Conservation (phyloP, 2,888 invertebrate genomes). For the Oscheius sp. region DNA sequence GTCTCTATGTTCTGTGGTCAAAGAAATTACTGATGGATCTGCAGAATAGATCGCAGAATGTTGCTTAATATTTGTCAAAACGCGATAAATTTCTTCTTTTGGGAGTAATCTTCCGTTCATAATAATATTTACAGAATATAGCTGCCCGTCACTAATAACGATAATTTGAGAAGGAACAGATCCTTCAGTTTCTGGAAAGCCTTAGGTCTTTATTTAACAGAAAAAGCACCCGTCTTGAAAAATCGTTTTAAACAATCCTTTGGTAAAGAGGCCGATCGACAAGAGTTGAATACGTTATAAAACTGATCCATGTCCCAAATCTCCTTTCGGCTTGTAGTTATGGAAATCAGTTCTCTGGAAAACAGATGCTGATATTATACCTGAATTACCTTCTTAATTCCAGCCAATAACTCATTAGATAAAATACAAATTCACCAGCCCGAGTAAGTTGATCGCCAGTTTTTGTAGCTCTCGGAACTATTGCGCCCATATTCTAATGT, state of each 20-base stretch:
- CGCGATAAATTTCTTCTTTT: not conserved
- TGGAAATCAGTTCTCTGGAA: constrained; percentile 15
- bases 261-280: not conserved
- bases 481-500: constrained; percentile 27
- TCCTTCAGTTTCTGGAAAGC: constrained; percentile 18
- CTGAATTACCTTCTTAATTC: constrained; percentile 3
- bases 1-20: constrained; percentile 43
- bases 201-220: not conserved
- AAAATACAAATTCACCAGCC: constrained; percentile 2
- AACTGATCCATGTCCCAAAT: constrained; percentile 33
- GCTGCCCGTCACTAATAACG: constrained; percentile 8
- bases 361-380: not conserved
- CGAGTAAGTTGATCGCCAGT: not conserved
- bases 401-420: constrained; percentile 17
- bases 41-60: not conserved
- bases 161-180: constrained; percentile 17
- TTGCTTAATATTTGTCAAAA: not conserved
- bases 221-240: constrained; percentile 22
- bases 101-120: not conserved
- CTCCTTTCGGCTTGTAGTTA: constrained; percentile 11
- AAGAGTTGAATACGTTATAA: constrained; percentile 22
- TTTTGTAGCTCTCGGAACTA: constrained; percentile 4
- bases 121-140: constrained; percentile 6
- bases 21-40: constrained; percentile 37
- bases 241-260: constrained; percentile 11